Conservation (phyloP, 2,888 invertebrate genomes). For the Anarsia innoxiella region DNA sequence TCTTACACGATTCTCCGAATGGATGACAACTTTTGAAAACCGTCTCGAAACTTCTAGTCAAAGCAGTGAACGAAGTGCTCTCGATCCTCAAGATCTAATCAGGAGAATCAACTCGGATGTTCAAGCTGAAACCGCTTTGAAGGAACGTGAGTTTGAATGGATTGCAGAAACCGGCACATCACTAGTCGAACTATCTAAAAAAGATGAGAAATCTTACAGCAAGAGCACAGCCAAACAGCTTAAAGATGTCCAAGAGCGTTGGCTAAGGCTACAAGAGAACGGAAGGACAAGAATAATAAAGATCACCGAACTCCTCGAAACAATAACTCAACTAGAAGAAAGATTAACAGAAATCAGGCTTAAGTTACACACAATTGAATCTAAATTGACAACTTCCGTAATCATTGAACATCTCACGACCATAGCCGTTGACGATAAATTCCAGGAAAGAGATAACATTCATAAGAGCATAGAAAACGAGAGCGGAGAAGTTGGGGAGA, state of each 20-base stretch:
- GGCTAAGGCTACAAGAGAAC: constrained; percentile 79
- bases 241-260: constrained; percentile 77
- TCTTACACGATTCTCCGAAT: constrained; percentile 78
- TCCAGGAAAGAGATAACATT: constrained; percentile 82
- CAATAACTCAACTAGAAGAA: constrained; percentile 81
- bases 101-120: constrained; percentile 83
- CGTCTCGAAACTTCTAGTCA: constrained; percentile 77
- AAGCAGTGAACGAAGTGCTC: constrained; percentile 60
- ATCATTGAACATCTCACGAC: constrained; percentile 79
- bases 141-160: constrained; percentile 88
- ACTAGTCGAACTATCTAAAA: constrained; percentile 77
- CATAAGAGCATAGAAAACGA: constrained; percentile 85
- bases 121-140: constrained; percentile 83
- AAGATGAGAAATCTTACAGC: constrained; percentile 73
- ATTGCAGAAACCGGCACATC: constrained; percentile 79
- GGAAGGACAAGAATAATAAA: constrained; percentile 81
- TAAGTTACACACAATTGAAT: constrained; percentile 83
- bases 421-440: constrained; percentile 79
- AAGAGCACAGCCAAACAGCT: constrained; percentile 75
- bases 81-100: constrained; percentile 83
- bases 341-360: constrained; percentile 81
- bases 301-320: constrained; percentile 81
- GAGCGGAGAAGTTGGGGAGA: constrained; percentile 85
- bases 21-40: constrained; percentile 81
- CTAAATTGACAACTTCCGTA: constrained; percentile 79